Evolutionary conservation across 2,888 invertebrate species (phyloP), one percentile per base, ranked within the genome.

Genomic region (Silvanus unidentatus): DNA sequence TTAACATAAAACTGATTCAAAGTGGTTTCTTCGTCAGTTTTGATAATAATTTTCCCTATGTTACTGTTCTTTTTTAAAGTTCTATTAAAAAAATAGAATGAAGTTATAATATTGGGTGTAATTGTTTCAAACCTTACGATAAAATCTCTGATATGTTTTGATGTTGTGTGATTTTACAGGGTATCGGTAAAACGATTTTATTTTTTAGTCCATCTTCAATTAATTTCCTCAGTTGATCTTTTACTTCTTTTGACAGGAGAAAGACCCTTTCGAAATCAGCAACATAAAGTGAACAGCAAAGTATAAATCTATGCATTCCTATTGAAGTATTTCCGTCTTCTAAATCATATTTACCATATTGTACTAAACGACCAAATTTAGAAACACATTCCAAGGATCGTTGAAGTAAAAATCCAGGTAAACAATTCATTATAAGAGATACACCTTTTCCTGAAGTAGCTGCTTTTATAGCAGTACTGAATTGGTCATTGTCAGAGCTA

Each of bases 391-490:
- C 73, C 0, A 82, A 68, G 0, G 83, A 81, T 0, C 81, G 86
- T 62, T 82, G 78, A 1, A 97, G 75, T 65, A 95, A 90, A 37
- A 93, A 93, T 58, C 92, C 95, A 1, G 95, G 82, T 34, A 97
- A 73, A 0, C 92, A 92, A 70, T 98, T 98, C 9, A 93, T 72
- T 16, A 97, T 88, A 43, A 96, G 75, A 61, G 98, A 88, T 0
- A 96, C 96, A 34, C 96, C 95, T 57, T 76, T 77, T 10, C 97
- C 96, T 12, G 84, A 78, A 0, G 96, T 96, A 57, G 83, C 80
- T 42, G 76, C 76, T 59, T 88, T 77, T 37, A 98, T 77, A 76
- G 91, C 81, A 44, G 83, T 79, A 68, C 96, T 95, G 67, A 97
- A 98, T 0, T 83, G 82, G 0, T 84, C 77, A 64, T 92, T 58